Evolutionary conservation across 92 coral and sea anemone species (phyloP).

Genomic region (Chrysogorgia sp.): DNA sequence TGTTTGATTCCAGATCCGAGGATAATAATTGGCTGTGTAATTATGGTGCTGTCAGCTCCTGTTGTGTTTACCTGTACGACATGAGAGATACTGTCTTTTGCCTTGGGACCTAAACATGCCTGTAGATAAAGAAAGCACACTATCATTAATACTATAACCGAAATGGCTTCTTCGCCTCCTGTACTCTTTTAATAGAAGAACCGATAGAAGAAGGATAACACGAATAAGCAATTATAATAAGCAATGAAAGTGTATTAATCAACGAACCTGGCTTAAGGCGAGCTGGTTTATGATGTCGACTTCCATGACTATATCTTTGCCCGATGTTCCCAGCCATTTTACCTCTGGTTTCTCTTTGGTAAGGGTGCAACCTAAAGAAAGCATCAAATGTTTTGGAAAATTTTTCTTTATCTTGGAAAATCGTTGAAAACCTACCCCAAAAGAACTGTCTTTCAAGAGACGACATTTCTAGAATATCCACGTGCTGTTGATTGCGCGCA

Average conservation of each 20-base stretch:
- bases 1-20: conserved; percentile 54
- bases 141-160: background rate
- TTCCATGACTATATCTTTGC: conserved; percentile 37
- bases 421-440: conserved; percentile 68
- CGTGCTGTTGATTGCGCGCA: conserved; percentile 1
- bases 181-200: background rate
- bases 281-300: conserved; percentile 70
- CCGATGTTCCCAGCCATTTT: conserved; percentile 62
- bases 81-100: conserved; percentile 46
- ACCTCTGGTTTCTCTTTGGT: conserved; percentile 60
- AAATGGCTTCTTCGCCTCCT: background rate
- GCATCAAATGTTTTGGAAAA: background rate
- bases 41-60: conserved; percentile 58
- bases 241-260: no score
- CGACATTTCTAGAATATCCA: conserved; percentile 57
- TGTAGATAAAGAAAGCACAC: conserved; percentile 13
- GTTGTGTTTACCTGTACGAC: conserved; percentile 67
- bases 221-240: background rate
- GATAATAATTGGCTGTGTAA: conserved; percentile 63
- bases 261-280: conserved; percentile 67
- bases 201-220: background rate
- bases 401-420: background rate
- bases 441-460: conserved; percentile 75
- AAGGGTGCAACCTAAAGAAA: conserved; percentile 66
- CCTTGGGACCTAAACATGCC: conserved; percentile 78